A percentile compares a stretch with the other conserved stretches of the same genome.
phyloP scores from a whole-genome alignment of 2,888 invertebrate genomes.

The Pecten maximus region DNA sequence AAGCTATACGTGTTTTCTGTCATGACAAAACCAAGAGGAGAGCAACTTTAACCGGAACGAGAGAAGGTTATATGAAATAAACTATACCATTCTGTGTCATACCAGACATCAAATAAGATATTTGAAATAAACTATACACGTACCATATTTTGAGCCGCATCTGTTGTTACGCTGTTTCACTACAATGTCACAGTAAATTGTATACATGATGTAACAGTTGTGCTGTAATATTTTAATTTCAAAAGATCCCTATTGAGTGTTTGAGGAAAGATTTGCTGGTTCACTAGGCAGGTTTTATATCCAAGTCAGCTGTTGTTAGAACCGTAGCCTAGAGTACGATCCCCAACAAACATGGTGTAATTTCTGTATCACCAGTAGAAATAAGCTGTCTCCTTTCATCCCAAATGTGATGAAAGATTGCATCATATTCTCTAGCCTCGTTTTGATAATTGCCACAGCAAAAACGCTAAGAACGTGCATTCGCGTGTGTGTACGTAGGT shows the following conservation, averaged over 20 bases:
- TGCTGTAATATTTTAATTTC: not conserved
- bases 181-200: not conserved
- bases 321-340: not conserved
- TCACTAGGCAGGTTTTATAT: not conserved
- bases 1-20: too few relatives aligned
- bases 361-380: not conserved
- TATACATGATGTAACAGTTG: slow-evolving; percentile 15
- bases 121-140: not conserved
- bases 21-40: too few relatives aligned
- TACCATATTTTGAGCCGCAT: not conserved
- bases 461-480: slow-evolving; percentile 10
- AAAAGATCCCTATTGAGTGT: not conserved
- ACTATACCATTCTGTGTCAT: too few relatives aligned
- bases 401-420: not conserved
- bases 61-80: too few relatives aligned
- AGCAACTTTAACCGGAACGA: too few relatives aligned
- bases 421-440: not conserved
- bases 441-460: not conserved
- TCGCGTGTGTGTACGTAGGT: not conserved
- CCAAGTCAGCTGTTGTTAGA: not conserved
- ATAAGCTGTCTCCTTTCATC: not conserved
- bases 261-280: not conserved
- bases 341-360: not conserved
- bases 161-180: not conserved
- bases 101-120: not conserved